Evolutionary conservation across 2,797 vertebrate species (phyloP).

Genomic region (Chaunax sp.): DNA sequence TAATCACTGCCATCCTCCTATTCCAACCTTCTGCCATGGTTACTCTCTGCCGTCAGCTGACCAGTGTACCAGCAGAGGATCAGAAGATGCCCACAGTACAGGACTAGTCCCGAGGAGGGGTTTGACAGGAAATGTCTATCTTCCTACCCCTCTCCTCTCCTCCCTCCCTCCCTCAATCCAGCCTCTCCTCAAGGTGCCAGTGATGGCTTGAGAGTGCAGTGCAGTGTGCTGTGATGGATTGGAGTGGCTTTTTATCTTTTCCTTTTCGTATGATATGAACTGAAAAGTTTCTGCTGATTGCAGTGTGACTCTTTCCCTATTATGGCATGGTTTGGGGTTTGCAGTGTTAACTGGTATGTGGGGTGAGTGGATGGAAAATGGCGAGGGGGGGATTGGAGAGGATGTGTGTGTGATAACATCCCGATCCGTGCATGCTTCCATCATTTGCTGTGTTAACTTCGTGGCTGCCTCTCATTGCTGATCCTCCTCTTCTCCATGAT

Average conservation of each 20-base stretch:
- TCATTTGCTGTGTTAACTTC: constrained; percentile 58
- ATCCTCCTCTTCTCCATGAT: constrained; percentile 31
- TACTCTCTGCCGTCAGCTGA: constrained; percentile 77
- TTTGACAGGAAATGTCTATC: constrained; percentile 55
- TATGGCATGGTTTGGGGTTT: constrained; percentile 84
- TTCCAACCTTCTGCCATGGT: constrained; percentile 48
- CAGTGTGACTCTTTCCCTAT: constrained; percentile 75
- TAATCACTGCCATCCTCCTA: constrained; percentile 60
- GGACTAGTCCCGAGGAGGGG: constrained; percentile 60
- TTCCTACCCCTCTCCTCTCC: neutral
- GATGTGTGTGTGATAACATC: constrained; percentile 49
- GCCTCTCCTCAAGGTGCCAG: constrained; percentile 81
- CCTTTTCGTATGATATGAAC: constrained; percentile 72
- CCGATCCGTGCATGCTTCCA: constrained; percentile 70
- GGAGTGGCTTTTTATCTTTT: constrained; percentile 73
- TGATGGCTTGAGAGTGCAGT: constrained; percentile 84
- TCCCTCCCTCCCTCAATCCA: constrained; percentile 53
- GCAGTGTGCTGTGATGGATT: constrained; percentile 82
- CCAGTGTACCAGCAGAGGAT: constrained; percentile 63
- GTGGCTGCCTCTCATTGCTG: constrained; percentile 55
- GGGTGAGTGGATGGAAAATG: neutral
- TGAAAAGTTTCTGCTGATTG: constrained; percentile 76
- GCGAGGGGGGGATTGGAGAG: too few species aligned
- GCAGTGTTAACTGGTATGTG: constrained; percentile 74
- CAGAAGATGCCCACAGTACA: constrained; percentile 66